Evolutionary conservation across 2,888 invertebrate species (phyloP).

Genomic region (Melipona beecheii): DNA sequence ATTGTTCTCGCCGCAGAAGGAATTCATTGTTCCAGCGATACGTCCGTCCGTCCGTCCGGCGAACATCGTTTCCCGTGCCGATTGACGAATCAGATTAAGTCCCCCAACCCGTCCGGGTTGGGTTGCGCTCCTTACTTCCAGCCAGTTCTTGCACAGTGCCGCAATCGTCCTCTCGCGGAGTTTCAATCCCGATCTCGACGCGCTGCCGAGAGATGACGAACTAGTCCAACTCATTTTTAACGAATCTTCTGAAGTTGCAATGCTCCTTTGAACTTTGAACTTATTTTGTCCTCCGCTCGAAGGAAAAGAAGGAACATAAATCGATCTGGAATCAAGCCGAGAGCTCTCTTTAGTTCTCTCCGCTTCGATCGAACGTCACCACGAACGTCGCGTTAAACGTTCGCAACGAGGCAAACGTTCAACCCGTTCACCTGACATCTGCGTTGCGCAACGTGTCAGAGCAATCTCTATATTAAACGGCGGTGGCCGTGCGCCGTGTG

Average conservation of each 20-base stretch:
- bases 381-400: not conserved
- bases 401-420: not conserved
- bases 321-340: no score
- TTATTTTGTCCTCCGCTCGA: not conserved
- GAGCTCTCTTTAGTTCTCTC: no score
- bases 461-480: constrained; percentile 12
- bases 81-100: constrained; percentile 39
- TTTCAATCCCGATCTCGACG: no score
- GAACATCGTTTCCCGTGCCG: constrained; percentile 29
- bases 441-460: not conserved
- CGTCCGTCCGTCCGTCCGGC: constrained; percentile 1
- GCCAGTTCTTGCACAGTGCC: not conserved
- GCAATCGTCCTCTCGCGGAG: not conserved
- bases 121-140: constrained; percentile 18
- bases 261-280: not conserved
- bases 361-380: constrained; percentile 13
- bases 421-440: constrained; percentile 7
- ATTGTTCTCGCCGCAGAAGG: constrained; percentile 43
- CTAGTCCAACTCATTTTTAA: not conserved
- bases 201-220: no score
- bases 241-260: not conserved
- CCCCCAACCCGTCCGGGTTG: not conserved
- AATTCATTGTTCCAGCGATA: constrained; percentile 44
- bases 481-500: not conserved
- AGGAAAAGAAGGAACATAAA: not conserved